Evolutionary conservation across 2,113 vertebrate species (phyloP), one percentile per base, ranked within the genome.

Genomic region (Macrotus californicus): DNA sequence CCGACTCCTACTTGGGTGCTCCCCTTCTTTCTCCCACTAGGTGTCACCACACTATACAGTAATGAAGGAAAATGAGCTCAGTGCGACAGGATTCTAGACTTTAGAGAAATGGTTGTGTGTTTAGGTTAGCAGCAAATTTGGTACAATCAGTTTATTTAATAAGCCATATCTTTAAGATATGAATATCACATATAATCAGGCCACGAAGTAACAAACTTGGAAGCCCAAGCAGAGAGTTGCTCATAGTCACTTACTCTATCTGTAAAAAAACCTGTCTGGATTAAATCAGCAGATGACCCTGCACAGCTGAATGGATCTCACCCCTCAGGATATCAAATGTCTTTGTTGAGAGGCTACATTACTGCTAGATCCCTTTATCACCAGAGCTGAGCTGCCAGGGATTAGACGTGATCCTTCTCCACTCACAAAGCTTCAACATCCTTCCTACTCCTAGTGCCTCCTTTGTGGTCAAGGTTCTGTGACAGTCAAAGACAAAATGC

Each of bases 11-110:
- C n/a, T 52, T 64, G 56, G 75, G 36, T 83, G 91, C 87, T 59
- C 64, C n/a, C n/a, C 73, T 26, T 4, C 0, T 34, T 16, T 54
- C 54, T 67, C 10, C 98, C 98, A 92, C 97, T 97, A 96, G 98
- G 82, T 97, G 98, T 96, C 98, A 83, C 97, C 94, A 94, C 73
- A 98, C 91, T 93, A 97, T 98, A 26, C 34, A 39, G 56, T 96
- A 98, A 97, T 18, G 76, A 87, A 75, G 7, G 1, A 2, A 90
- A 22, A 26, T 34, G 72, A 8, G 12, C 43, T 87, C 36, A 14
- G 2, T 4, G 0, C 50, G 93, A 46, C 66, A 75, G 39, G 21
- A 66, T 67, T 69, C 70, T n/a, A 64, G 86, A 36, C 79, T 89
- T 64, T 12, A 87, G 82, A 95, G 93, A 92, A 80, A 91, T 12